Evolutionary conservation across 2,797 vertebrate species (phyloP), one percentile per base, ranked within the genome.

Genomic region (Oryzias sinensis): DNA sequence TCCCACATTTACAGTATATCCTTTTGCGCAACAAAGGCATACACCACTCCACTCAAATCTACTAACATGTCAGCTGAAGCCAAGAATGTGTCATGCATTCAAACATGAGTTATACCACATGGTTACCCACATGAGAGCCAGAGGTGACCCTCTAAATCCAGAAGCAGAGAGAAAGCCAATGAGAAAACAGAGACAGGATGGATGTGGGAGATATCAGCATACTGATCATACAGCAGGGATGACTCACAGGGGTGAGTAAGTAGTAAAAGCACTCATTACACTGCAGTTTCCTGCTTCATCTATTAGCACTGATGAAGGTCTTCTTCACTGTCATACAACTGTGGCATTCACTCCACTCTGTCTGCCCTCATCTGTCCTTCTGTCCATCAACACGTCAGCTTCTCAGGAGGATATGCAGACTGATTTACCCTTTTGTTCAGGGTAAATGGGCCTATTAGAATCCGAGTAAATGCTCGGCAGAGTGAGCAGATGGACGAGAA

Each of bases 191-290:
- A 45, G 14, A 25, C 0, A 25, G 53, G 52, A 53, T 6, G 42
- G 53, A 67, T 17, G 42, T 2, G 58, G 29, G 46, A 59, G 68
- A 5, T 29, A n/a, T 42, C 40, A 2, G 53, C 47, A 45, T 48
- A 53, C 54, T 52, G 56, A 52, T 55, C 49, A 8, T 6, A 61
- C 66, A 22, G 22, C 47, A 49, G 0, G 3, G 17, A 25, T 25
- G 3, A 29, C 59, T 64, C 72, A 53, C 18, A 14, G 25, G 3
- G 43, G 49, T 17, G 29, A 49, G 42, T 16, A 1, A 49, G 65
- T 22, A 16, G 56, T 73, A 73, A 70, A 71, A 49, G 16, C 7
- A 5, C 40, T 74, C 44, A 65, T 77, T 75, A 68, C 1, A 1
- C 51, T 33, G 46, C 43, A 17, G 62, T 43, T 74, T 70, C 50